Percentiles rank a stretch among this genome's conserved stretches.
Conservation (phyloP, 2,888 invertebrate genomes). For the Autographa gamma region DNA sequence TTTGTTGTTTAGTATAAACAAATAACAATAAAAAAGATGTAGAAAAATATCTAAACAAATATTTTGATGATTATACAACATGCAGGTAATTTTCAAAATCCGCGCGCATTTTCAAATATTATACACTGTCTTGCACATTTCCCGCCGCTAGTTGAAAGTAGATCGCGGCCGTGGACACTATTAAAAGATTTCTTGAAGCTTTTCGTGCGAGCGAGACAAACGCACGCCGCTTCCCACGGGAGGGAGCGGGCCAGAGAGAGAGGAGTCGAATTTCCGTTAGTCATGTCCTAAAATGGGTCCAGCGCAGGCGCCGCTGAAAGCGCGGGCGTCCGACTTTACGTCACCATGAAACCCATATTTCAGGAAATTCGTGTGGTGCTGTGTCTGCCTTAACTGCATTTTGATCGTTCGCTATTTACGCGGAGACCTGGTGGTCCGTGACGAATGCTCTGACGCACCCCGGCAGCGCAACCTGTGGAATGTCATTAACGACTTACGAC, state of each 20-base stretch:
- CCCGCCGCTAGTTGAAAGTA: constrained; percentile 88
- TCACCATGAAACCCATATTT: constrained; percentile 87
- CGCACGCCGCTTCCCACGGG: constrained; percentile 80
- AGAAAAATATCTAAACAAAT: constrained; percentile 12
- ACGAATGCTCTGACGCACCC: constrained; percentile 83
- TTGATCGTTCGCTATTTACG: constrained; percentile 69
- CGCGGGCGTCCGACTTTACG: constrained; percentile 88
- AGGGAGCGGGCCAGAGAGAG: constrained; percentile 86
- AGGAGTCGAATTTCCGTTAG: constrained; percentile 91
- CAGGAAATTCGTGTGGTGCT: constrained; percentile 81
- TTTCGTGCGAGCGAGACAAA: constrained; percentile 85
- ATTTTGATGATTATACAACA: constrained; percentile 17
- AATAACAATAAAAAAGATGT: constrained; percentile 25
- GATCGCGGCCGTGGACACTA: constrained; percentile 90
- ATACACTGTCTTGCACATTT: constrained; percentile 78
- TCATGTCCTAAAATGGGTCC: constrained; percentile 93
- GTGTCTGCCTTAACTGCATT: constrained; percentile 78
- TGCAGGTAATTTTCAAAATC: constrained; percentile 45
- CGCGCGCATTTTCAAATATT: constrained; percentile 72
- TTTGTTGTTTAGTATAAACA: constrained; percentile 12
- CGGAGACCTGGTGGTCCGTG: constrained; percentile 71
- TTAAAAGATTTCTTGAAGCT: constrained; percentile 89
- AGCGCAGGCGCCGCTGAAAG: constrained; percentile 89
- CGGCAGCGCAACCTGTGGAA: constrained; percentile 77
- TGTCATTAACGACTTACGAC: constrained; percentile 84